Base-by-base conservation (phyloP, 2,113 vertebrate genomes). In the Scalopus aquaticus region DNA sequence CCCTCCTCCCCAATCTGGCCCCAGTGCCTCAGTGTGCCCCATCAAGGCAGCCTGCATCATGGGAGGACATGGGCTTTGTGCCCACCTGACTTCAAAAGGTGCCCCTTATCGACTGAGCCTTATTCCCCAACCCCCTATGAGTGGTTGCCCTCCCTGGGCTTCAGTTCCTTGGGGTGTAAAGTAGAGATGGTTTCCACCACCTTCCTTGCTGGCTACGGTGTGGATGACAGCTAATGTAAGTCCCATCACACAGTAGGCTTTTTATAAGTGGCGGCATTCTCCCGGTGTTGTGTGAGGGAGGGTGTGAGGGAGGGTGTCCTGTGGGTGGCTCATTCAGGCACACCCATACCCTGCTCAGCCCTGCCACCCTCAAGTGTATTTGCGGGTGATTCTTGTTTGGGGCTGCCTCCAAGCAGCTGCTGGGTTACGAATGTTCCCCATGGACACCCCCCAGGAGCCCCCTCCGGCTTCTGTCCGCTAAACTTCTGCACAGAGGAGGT, bases 1-100 rank as follows among this genome's bases (percentile, higher is more conserved):
- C 13, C 13, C 28, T 70, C 32, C 30, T 17, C 9, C 20, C 46
- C 3, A 35, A 17, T 54, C 8, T 0, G 1, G 67, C 24, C 46
- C 44, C 60, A 16, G 0, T 20, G 28, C 42, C 46, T 30, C 49
- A 42, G 79, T 9, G 7, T 39, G 6, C 22, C 85, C 60, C n/a
- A 1, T 51, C 24, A 51, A 13, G 30, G 16, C 26, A 11, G 30
- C 2, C 0, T 4, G 7, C 8, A 2, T n/a, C 64, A n/a, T 0
- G 9, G 24, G 7, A 74, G 17, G 73, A 3, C 20, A 0, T 6
- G 28, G 8, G n/a, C 51, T 89, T 64, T 11, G 35, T 16, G 19
- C 8, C 9, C 9, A 2, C 16, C 28, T 32, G n/a, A 9, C 86
- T 44, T 39, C 35, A 37, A 0, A 44, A 30, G 24, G 67, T 54